phyloP scores from a whole-genome alignment of 2,888 invertebrate genomes.

The Cephus runcator region DNA sequence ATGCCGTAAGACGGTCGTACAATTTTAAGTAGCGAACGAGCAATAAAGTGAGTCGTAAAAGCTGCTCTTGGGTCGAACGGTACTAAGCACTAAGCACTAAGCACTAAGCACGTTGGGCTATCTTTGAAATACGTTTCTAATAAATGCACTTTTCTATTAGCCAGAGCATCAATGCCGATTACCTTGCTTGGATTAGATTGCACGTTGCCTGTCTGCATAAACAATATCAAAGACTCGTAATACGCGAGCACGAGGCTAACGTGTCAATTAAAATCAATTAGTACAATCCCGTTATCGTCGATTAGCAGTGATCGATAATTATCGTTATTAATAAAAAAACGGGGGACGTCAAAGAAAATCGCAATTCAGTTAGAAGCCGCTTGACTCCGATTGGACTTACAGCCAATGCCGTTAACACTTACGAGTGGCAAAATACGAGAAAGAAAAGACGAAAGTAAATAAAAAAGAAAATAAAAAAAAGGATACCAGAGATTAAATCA shows the following conservation, averaged over 20 bases:
- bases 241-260: slow-evolving; percentile 33
- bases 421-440: not conserved
- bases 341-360: not conserved
- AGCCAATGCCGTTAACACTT: not conserved
- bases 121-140: slow-evolving; percentile 17
- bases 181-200: slow-evolving; percentile 20
- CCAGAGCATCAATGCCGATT: slow-evolving; percentile 29
- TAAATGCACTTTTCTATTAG: slow-evolving; percentile 20
- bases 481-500: not conserved
- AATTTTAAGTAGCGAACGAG: not conserved
- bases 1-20: not conserved
- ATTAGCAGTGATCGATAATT: not conserved
- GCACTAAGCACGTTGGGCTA: slow-evolving; percentile 1
- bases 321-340: not conserved
- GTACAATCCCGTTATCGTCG: slow-evolving; percentile 9
- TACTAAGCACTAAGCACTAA: not conserved
- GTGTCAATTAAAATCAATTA: slow-evolving; percentile 46
- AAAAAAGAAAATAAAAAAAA: not conserved
- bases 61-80: not conserved
- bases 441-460: not conserved
- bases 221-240: not conserved
- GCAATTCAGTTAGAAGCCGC: not conserved
- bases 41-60: not conserved
- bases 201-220: not conserved
- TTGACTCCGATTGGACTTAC: not conserved